Evolutionary conservation across 2,888 invertebrate species (phyloP), one percentile per base, ranked within the genome.

Genomic region (Protophormia terraenovae): DNA sequence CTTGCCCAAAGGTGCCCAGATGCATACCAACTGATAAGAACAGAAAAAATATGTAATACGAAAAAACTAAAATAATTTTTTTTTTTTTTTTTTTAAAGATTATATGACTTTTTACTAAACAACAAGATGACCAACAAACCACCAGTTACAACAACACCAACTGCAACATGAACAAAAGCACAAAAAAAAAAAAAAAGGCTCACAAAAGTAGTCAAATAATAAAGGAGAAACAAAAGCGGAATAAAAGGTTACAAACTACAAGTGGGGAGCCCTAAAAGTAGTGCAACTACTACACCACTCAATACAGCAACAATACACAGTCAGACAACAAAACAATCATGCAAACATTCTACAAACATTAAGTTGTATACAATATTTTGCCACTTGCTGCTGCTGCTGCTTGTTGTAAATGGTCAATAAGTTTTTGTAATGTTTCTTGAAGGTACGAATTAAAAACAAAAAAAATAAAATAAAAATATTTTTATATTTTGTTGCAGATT

Each of bases 21-120:
- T 92, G 91, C 91, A 92, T 91, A 90, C 91, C 90, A 89, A 88
- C 88, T 92, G 91, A 92, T 92, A 92, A 90, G 89, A 87, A 89
- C 88, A 16, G 27, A 41, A 66, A 41, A 64, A n/a, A n/a, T n/a
- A 69, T 27, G 47, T 24, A 69, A 22, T 29, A 32, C 58, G 50
- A 29, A 91, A 89, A 89, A 86, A 88, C 88, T 75, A 38, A 75
- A 66, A 84, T 72, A 77, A 41, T 67, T 45, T 38, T 64, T n/a
- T n/a, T n/a, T n/a, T n/a, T n/a, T n/a, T n/a, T n/a, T n/a, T n/a
- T n/a, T 60, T 80, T 67, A 50, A 86, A 87, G 80, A 67, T 81
- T 77, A 73, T 76, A 79, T 67, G 66, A 72, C 10, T 58, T 27
- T 47, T 55, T 35, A 45, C 35, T 45, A 32, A 82, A 22, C 38